phyloP scores from a whole-genome alignment of 2,888 invertebrate genomes.

The Dione juno region DNA sequence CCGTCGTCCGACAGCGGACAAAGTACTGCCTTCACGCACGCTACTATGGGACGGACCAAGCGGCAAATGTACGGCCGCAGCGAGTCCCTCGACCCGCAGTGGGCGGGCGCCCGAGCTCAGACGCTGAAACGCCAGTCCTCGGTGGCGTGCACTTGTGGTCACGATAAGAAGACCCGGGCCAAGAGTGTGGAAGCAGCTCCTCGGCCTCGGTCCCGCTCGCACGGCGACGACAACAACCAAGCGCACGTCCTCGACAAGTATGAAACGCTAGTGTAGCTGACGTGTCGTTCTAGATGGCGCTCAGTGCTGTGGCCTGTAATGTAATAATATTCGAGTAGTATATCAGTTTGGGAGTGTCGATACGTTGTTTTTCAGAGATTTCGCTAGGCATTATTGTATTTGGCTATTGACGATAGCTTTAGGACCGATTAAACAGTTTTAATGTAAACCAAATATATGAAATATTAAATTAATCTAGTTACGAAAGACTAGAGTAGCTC shows the following conservation, averaged over 20 bases:
- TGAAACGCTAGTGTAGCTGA: conserved; percentile 74
- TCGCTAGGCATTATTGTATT: conserved; percentile 44
- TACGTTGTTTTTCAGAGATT: conserved; percentile 34
- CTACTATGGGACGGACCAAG: conserved; percentile 64
- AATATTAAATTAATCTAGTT: conserved; percentile 45
- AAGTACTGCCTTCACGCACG: conserved; percentile 58
- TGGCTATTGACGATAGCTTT: conserved; percentile 28
- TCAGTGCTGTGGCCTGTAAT: conserved; percentile 54
- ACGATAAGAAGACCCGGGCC: conserved; percentile 73
- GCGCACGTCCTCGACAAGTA: conserved; percentile 79
- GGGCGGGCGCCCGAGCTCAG: conserved; percentile 67
- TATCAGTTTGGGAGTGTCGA: conserved; percentile 34
- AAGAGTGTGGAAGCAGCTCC: conserved; percentile 57
- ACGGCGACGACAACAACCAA: conserved; percentile 70
- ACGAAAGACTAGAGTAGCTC: conserved; percentile 51
- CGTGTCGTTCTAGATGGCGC: too few relatives aligned
- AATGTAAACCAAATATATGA: conserved; percentile 65
- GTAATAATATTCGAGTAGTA: conserved; percentile 48
- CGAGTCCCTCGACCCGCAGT: conserved; percentile 73
- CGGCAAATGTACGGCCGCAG: conserved; percentile 70
- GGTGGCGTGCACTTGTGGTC: conserved; percentile 77
- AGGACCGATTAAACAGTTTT: conserved; percentile 44
- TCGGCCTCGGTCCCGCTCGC: conserved; percentile 71
- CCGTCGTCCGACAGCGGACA: conserved; percentile 68
- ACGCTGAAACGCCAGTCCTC: conserved; percentile 75